Percentiles rank a stretch among this genome's conserved stretches.
phyloP scores from a whole-genome alignment of 2,888 invertebrate species.

The Sinopyrophorus schimmeli region DNA sequence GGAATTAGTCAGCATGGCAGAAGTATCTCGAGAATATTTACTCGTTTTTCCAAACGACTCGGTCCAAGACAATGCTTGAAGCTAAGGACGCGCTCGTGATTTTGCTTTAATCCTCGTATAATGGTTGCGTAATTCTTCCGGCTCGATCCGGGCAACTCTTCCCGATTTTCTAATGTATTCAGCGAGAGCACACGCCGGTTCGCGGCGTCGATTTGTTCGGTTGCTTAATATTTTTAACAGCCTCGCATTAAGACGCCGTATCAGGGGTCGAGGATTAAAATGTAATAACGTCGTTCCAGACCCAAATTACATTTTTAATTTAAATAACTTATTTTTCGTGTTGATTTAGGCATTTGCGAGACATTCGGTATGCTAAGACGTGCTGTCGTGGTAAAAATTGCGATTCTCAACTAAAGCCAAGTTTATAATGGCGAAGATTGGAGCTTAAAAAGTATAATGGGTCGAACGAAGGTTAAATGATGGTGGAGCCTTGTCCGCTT shows the following conservation, averaged over 20 bases:
- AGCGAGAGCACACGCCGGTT: slow-evolving; percentile 40
- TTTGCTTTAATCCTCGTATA: slow-evolving; percentile 58
- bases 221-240: slow-evolving; percentile 56
- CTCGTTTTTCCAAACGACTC: slow-evolving; percentile 58
- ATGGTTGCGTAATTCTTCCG: slow-evolving; percentile 58
- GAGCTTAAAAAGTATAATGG: slow-evolving; percentile 74
- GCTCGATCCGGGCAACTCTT: slow-evolving; percentile 54
- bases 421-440: slow-evolving; percentile 73
- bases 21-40: slow-evolving; percentile 54
- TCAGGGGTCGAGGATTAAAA: slow-evolving; percentile 56
- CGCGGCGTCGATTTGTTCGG: slow-evolving; percentile 54
- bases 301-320: slow-evolving; percentile 71
- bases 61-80: slow-evolving; percentile 54
- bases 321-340: slow-evolving; percentile 73
- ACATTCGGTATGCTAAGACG: slow-evolving; percentile 63
- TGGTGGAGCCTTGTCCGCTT: slow-evolving; percentile 50
- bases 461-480: slow-evolving; percentile 53
- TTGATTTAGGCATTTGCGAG: slow-evolving; percentile 67
- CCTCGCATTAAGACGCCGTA: slow-evolving; percentile 52
- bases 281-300: slow-evolving; percentile 56
- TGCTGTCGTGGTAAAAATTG: slow-evolving; percentile 73
- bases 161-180: slow-evolving; percentile 55
- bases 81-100: slow-evolving; percentile 52
- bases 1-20: slow-evolving; percentile 53
- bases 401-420: slow-evolving; percentile 72